Conservation (phyloP, 2,797 vertebrate genomes). For the Pogoniulus pusillus region DNA sequence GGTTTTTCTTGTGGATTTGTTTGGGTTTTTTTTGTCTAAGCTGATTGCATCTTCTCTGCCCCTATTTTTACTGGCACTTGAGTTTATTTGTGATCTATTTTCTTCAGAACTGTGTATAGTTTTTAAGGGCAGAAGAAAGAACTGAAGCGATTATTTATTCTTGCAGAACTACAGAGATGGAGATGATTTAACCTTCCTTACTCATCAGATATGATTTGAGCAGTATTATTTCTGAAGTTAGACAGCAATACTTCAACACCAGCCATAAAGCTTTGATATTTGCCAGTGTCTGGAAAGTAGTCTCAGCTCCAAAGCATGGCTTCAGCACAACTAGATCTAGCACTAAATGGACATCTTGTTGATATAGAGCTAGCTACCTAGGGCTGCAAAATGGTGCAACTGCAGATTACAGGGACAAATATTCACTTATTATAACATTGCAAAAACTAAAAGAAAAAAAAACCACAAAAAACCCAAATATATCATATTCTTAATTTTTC, state of each 20-base stretch:
- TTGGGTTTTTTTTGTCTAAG: background rate
- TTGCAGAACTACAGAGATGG: background rate
- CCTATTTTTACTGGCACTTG: background rate
- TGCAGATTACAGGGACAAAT: background rate
- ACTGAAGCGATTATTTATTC: background rate
- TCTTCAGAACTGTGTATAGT: background rate
- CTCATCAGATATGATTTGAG: background rate
- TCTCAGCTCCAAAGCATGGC: background rate
- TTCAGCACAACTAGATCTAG: background rate
- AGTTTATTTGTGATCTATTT: background rate
- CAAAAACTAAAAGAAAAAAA: background rate
- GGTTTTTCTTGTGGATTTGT: background rate
- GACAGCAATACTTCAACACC: background rate
- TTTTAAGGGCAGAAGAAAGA: background rate
- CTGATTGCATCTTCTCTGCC: background rate
- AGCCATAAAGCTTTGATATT: background rate
- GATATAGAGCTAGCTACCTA: background rate
- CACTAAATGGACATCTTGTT: background rate
- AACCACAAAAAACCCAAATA: too few relatives aligned
- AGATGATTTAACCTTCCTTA: background rate
- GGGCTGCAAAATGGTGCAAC: rapidly evolving
- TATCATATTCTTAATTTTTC: background rate
- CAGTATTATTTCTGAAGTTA: background rate
- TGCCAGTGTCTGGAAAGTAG: background rate
- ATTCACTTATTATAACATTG: background rate